Evolutionary conservation across 2,113 vertebrate genomes (phyloP).

Genomic region (Triplophysa siluroides): DNA sequence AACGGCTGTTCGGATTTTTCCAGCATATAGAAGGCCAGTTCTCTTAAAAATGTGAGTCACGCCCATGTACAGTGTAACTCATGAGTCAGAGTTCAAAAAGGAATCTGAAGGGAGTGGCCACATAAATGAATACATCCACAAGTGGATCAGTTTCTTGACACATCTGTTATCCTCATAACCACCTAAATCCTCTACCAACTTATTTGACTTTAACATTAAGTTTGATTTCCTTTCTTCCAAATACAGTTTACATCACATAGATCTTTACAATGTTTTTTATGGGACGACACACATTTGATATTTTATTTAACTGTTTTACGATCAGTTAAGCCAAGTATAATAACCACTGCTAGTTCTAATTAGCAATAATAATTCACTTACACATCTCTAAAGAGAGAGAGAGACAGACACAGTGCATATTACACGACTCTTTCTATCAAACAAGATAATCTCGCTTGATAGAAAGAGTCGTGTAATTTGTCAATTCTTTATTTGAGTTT

Average conservation of each 20-base stretch:
- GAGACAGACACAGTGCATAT: neutral
- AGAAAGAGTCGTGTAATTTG: no score
- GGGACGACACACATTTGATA: neutral
- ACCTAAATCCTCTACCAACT: neutral
- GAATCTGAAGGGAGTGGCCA: neutral
- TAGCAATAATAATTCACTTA: no score
- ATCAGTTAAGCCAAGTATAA: neutral
- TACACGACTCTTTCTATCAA: neutral
- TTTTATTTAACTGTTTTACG: neutral
- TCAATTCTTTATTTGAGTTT: no score
- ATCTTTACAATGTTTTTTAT: neutral
- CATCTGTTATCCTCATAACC: neutral
- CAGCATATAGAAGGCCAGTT: neutral
- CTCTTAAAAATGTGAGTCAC: conserved; percentile 19
- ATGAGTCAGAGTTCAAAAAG: conserved; percentile 32
- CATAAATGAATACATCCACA: neutral
- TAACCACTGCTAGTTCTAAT: neutral
- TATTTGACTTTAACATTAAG: neutral
- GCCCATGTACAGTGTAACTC: neutral
- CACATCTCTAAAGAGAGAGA: neutral
- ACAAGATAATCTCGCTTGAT: no score
- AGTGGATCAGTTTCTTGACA: neutral
- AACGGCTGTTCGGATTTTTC: neutral
- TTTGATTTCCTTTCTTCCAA: neutral
- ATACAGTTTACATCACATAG: neutral